phyloP scores from a whole-genome alignment of 2,888 invertebrate species.

The Drosophila phalerata region DNA sequence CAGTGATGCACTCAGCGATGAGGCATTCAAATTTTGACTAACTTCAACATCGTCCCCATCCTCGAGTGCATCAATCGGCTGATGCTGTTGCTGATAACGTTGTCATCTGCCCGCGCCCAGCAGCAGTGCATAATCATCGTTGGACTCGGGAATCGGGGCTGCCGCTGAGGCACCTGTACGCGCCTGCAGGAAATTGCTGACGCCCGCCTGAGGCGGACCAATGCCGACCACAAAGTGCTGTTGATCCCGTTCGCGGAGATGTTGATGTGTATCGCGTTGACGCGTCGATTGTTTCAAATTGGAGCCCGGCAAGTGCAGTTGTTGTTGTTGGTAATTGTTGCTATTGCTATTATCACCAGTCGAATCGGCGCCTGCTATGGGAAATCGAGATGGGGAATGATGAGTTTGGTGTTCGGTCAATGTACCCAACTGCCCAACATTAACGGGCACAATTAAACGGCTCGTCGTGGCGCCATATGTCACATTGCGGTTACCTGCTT shows the following conservation, averaged over 20 bases:
- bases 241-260: constrained; percentile 69
- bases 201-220: constrained; percentile 61
- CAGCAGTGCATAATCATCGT: constrained; percentile 79
- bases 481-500: constrained; percentile 57
- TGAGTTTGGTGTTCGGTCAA: constrained; percentile 63
- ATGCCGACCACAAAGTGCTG: constrained; percentile 63
- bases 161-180: constrained; percentile 69
- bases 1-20: constrained; percentile 78
- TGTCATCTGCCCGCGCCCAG: constrained; percentile 83
- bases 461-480: constrained; percentile 67
- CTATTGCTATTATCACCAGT: constrained; percentile 62
- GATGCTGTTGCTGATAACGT: constrained; percentile 69
- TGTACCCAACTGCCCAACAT: constrained; percentile 53
- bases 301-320: constrained; percentile 66
- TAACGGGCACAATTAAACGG: constrained; percentile 62
- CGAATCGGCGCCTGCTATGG: constrained; percentile 62
- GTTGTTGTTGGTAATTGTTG: constrained; percentile 81
- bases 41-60: constrained; percentile 70
- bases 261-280: constrained; percentile 70
- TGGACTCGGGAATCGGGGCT: constrained; percentile 80
- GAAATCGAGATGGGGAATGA: constrained; percentile 70
- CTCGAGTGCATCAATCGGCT: constrained; percentile 59
- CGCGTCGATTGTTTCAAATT: constrained; percentile 63
- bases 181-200: constrained; percentile 76
- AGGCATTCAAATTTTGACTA: constrained; percentile 78